Conservation (phyloP, 2,113 vertebrate genomes). For the Amphiprion ocellaris region DNA sequence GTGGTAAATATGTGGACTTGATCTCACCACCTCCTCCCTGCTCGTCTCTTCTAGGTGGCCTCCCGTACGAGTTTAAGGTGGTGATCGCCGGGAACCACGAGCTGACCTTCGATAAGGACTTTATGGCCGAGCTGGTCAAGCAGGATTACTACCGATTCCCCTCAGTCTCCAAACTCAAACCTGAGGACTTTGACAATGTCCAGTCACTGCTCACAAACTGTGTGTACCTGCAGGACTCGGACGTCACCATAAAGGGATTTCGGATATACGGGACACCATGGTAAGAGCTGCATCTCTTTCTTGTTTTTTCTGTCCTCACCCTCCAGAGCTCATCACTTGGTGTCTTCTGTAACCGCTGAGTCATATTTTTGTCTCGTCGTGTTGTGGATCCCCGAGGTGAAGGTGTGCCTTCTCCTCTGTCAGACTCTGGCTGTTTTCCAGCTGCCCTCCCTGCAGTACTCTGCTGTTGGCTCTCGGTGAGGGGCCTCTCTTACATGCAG, state of each 20-base stretch:
- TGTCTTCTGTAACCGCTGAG: constrained; percentile 1
- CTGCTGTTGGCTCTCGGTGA: constrained; percentile 22
- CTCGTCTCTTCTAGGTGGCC: constrained; percentile 86
- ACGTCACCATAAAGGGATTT: constrained; percentile 98
- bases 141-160: constrained; percentile 99
- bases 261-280: constrained; percentile 97
- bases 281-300: constrained; percentile 81
- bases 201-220: constrained; percentile 98
- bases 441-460: constrained; percentile 26
- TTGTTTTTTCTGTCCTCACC: background rate
- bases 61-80: constrained; percentile 99
- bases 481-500: constrained; percentile 48
- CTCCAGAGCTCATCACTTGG: too few relatives aligned
- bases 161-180: constrained; percentile 99
- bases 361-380: constrained; percentile 20
- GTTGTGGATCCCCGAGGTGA: constrained; percentile 45
- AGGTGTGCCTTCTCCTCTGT: constrained; percentile 47
- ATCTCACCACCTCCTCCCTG: background rate
- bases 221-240: constrained; percentile 99
- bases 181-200: constrained; percentile 99
- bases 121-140: constrained; percentile 99
- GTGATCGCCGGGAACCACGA: constrained; percentile 99
- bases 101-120: constrained; percentile 99
- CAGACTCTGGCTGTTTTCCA: constrained; percentile 61
- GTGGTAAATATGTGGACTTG: background rate